A percentile compares a stretch with the other conserved stretches of the same genome.
phyloP scores from a whole-genome alignment of 2,113 vertebrate species.

The Podarcis raffonei region DNA sequence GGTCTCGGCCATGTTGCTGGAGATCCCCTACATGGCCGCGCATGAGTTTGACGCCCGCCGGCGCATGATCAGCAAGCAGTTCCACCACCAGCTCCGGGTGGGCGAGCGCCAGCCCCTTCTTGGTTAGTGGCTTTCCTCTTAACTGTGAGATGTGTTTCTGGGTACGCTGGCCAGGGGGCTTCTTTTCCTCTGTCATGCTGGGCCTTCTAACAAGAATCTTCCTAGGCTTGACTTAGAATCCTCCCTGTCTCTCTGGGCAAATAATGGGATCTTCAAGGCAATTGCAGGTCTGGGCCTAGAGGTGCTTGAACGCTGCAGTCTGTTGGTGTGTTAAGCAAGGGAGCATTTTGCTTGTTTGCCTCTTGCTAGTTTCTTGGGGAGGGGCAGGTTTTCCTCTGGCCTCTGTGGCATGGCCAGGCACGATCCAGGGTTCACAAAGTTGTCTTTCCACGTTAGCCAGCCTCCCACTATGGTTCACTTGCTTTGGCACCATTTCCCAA shows the following conservation, averaged over 20 bases:
- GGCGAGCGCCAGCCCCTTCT: constrained; percentile 90
- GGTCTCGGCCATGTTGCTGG: constrained; percentile 91
- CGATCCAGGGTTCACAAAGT: neutral
- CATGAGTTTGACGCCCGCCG: constrained; percentile 90
- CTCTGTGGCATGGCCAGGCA: neutral
- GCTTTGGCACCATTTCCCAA: neutral
- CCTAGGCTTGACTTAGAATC: neutral
- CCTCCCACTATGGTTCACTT: neutral
- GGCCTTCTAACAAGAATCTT: too few relatives aligned
- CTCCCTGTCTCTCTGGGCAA: too few relatives aligned
- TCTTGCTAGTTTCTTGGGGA: neutral
- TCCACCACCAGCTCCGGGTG: constrained; percentile 91
- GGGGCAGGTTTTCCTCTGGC: neutral
- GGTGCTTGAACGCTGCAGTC: too few relatives aligned
- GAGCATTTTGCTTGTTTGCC: neutral
- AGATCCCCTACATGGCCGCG: constrained; percentile 94
- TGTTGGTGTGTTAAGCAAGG: too few relatives aligned
- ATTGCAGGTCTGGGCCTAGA: neutral
- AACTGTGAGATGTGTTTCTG: neutral
- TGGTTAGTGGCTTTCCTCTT: constrained; percentile 70
- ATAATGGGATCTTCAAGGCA: neutral
- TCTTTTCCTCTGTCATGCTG: rapidly evolving
- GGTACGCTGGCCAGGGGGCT: neutral
- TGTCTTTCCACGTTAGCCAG: neutral
- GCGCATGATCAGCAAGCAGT: constrained; percentile 96